Conservation (phyloP, 2,888 invertebrate genomes). For the Hecatera dysodea region DNA sequence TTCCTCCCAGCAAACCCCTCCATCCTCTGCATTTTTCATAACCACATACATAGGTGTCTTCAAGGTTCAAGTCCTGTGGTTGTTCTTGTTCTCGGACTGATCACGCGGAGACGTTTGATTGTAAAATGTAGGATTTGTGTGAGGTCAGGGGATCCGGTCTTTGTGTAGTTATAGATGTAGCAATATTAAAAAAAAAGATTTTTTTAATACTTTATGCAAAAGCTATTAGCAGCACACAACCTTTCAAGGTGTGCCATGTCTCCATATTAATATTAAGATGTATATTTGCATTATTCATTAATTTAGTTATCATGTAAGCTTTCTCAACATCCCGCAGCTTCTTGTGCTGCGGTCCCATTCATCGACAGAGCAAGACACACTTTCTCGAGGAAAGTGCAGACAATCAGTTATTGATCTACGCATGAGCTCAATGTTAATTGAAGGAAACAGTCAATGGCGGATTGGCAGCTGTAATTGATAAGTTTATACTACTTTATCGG, state of each 20-base stretch:
- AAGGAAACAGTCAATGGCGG: constrained; percentile 8
- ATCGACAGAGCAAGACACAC: constrained; percentile 19
- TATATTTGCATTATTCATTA: constrained; percentile 12
- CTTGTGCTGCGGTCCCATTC: neutral
- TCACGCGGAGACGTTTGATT: too few relatives aligned
- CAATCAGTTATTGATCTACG: constrained; percentile 18
- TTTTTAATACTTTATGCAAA: neutral
- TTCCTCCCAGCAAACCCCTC: too few relatives aligned
- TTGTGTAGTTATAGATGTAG: too few relatives aligned
- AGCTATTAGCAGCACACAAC: neutral
- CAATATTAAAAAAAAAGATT: too few relatives aligned
- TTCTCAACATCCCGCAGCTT: constrained; percentile 6
- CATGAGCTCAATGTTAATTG: constrained; percentile 17
- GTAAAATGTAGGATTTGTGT: too few relatives aligned
- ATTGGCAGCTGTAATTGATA: constrained; percentile 8
- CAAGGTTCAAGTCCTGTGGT: too few relatives aligned
- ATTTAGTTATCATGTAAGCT: constrained; percentile 1
- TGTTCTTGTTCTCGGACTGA: too few relatives aligned
- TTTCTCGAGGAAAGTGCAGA: constrained; percentile 40
- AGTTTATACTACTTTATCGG: constrained; percentile 10
- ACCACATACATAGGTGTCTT: too few relatives aligned
- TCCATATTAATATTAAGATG: neutral
- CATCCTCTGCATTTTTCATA: too few relatives aligned
- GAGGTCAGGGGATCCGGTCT: too few relatives aligned
- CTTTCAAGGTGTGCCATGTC: neutral